A percentile compares a stretch with the other conserved stretches of the same genome.
These are phyloP conservation scores for Misgurnus anguillicaudatus DNA, from an alignment of 2,113 vertebrate species.

Conservation along the genomic window DNA sequence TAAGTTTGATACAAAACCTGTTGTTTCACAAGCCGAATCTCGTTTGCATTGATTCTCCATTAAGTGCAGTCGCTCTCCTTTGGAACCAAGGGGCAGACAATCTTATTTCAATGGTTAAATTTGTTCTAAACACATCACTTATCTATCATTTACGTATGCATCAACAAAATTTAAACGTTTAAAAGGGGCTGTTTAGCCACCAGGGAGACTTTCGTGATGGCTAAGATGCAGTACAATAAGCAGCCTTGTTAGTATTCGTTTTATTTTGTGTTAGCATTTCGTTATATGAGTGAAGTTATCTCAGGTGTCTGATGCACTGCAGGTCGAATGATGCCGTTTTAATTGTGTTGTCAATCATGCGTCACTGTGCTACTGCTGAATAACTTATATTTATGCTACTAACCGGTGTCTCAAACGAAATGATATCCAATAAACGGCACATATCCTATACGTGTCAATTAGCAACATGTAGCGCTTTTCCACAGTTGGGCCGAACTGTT, in stretches of 20 bases:
- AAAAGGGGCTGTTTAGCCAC: conserved; percentile 11
- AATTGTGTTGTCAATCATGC: neutral
- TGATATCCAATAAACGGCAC: neutral
- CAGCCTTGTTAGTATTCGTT: conserved; percentile 1
- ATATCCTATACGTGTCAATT: neutral
- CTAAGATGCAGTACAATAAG: conserved; percentile 7
- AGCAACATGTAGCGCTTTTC: neutral
- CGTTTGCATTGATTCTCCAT: conserved; percentile 27
- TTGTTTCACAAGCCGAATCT: conserved; percentile 19
- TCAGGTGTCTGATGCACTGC: neutral
- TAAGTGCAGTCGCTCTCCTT: neutral
- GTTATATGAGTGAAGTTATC: neutral
- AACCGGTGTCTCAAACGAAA: neutral
- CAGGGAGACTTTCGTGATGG: neutral
- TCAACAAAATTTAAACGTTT: neutral
- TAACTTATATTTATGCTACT: neutral
- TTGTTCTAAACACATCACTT: conserved; percentile 12
- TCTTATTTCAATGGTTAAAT: conserved; percentile 19
- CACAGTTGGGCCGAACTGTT: too few relatives aligned
- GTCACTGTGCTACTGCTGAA: neutral
- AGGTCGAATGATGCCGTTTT: neutral
- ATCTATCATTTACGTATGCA: neutral
- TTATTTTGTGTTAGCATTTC: neutral
- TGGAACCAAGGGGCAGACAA: conserved; percentile 8
- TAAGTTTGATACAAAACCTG: neutral